Evolutionary conservation across 2,888 invertebrate genomes (phyloP), one percentile per base, ranked within the genome.

Genomic region (Sylvicola fuscatus): DNA sequence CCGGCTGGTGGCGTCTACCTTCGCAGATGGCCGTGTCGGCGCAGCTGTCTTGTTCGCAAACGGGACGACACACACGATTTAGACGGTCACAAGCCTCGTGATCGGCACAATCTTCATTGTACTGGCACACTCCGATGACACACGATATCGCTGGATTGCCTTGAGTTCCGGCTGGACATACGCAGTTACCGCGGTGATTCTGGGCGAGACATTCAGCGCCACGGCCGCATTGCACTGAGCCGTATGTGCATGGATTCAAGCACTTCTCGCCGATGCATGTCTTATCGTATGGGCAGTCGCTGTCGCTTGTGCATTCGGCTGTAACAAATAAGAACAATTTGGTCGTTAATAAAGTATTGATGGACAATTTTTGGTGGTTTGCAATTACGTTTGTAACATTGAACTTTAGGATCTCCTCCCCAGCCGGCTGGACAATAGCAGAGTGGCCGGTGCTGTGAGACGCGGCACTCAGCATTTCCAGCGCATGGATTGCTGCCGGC

Each of bases 71-170:
- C 1, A 82, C 69, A 44, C 83, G 66, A 51, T 86, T 87, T 11
- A 84, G 61, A 39, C 83, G 65, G 49, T 86, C 81, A 53, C 87
- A 89, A 27, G 79, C 71, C 55, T 87, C 84, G 42, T 79, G 69
- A 46, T 80, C 76, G 26, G 78, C 79, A 46, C 87, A 89, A 49
- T 89, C 87, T 48, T 86, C 83, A 49, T 87, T 84, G 54, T 82
- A 84, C 48, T 83, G 83, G 45, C 87, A 87, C 30, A 78, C 68
- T 7, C 78, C 81, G 2, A 77, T 70, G 38, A 87, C 76, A 50
- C 90, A 90, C 14, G 82, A 75, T 3, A 80, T 62, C 40, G 70
- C 68, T 2, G 86, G 79, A 56, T 83, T 77, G 30, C 87, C 87
- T 57, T 82, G 84, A 4, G 79, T 84, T 31, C 87, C 89, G 2